These are phyloP conservation scores for Umimayanthus kanabou DNA, from an alignment of 92 coral and sea anemone genomes.

Conservation along the genomic window DNA sequence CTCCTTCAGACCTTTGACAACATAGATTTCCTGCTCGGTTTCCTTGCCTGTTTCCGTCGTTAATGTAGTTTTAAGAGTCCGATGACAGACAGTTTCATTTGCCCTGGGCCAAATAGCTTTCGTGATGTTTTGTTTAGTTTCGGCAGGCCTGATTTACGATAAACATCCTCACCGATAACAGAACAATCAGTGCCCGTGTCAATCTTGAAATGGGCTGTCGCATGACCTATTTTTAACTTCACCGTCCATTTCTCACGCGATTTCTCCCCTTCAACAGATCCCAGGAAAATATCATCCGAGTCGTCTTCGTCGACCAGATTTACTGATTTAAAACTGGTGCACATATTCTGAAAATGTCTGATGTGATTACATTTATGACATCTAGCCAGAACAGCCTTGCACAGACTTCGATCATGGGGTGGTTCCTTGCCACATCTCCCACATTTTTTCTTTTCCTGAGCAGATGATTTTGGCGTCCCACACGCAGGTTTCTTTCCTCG, in stretches of 20 bases:
- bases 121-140: conserved; percentile 19
- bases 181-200: conserved; percentile 49
- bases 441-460: conserved; percentile 12
- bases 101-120: conserved; percentile 43
- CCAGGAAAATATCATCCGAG: conserved; percentile 43
- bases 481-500: neutral
- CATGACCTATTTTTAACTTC: conserved; percentile 18
- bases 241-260: conserved; percentile 39
- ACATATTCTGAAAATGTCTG: conserved; percentile 39
- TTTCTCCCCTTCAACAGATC: conserved; percentile 17
- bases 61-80: too few relatives aligned
- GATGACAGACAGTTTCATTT: too few relatives aligned
- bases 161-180: conserved; percentile 37
- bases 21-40: too few relatives aligned
- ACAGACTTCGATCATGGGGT: conserved; percentile 40
- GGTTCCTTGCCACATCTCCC: conserved; percentile 21
- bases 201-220: conserved; percentile 26
- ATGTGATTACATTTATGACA: conserved; percentile 26
- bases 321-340: conserved; percentile 26
- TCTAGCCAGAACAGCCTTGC: conserved; percentile 27
- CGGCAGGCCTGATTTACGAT: conserved; percentile 34
- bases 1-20: too few relatives aligned
- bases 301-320: conserved; percentile 36
- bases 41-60: too few relatives aligned
- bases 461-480: neutral